phyloP scores from a whole-genome alignment of 1,140 invertebrate species.

The Monochamus saltuarius region DNA sequence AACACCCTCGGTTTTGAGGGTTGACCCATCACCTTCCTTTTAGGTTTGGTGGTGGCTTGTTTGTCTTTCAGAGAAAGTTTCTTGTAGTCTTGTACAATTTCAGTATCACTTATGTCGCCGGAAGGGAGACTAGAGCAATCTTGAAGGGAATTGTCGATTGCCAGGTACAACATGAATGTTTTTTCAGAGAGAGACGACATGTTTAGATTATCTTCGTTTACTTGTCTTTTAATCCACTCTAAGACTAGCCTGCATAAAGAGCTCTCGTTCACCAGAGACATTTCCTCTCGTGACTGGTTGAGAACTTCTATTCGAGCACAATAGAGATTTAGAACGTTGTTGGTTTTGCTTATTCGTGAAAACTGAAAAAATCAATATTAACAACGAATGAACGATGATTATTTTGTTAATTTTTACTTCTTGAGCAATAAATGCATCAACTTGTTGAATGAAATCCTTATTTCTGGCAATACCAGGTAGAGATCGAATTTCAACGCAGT shows the following conservation, averaged over 20 bases:
- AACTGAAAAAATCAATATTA: slow-evolving; percentile 54
- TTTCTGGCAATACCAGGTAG: slow-evolving; percentile 67
- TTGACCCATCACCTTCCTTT: slow-evolving; percentile 55
- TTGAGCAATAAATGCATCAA: slow-evolving; percentile 72
- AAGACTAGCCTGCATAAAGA: slow-evolving; percentile 67
- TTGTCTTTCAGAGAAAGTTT: slow-evolving; percentile 61
- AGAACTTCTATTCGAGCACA: slow-evolving; percentile 67
- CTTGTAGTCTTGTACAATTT: slow-evolving; percentile 81
- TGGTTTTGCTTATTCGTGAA: slow-evolving; percentile 58
- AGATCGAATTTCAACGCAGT: slow-evolving; percentile 70
- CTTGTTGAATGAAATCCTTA: slow-evolving; percentile 60
- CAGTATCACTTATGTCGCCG: slow-evolving; percentile 67
- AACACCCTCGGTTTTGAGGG: slow-evolving; percentile 65
- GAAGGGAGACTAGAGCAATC: slow-evolving; percentile 75
- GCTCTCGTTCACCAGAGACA: slow-evolving; percentile 59
- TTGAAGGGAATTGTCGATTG: slow-evolving; percentile 73
- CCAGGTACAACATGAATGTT: slow-evolving; percentile 77
- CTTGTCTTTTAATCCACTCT: slow-evolving; percentile 65
- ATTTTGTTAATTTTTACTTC: slow-evolving; percentile 58
- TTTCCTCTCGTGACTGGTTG: slow-evolving; percentile 64
- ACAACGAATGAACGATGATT: slow-evolving; percentile 4
- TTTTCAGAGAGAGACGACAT: slow-evolving; percentile 59
- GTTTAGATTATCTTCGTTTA: slow-evolving; percentile 54
- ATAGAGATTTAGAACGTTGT: slow-evolving; percentile 61
- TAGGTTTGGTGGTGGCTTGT: slow-evolving; percentile 43